These are phyloP conservation scores for Bovichtus variegatus DNA, from an alignment of 2,797 vertebrate species.

Conservation along the genomic window DNA sequence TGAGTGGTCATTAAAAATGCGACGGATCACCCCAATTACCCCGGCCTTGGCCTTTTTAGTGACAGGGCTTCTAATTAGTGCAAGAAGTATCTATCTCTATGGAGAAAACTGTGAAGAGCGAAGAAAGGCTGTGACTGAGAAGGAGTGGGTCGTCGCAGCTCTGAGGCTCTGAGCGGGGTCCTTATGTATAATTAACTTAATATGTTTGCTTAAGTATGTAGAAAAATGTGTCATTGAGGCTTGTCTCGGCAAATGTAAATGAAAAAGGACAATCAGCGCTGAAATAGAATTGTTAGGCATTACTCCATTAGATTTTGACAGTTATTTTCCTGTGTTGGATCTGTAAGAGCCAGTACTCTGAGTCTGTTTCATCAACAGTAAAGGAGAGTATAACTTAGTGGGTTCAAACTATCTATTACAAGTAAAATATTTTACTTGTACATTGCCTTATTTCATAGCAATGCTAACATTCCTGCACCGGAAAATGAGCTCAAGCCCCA, in stretches of 20 bases:
- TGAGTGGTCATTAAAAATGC: conserved; percentile 79
- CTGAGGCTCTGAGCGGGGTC: conserved; percentile 36
- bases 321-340: conserved; percentile 11
- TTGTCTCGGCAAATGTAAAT: conserved; percentile 38
- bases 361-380: conserved; percentile 49
- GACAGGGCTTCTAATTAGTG: conserved; percentile 79
- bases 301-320: conserved; percentile 31
- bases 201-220: conserved; percentile 37
- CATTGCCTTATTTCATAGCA: conserved; percentile 59
- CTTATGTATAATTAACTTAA: conserved; percentile 65
- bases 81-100: conserved; percentile 58
- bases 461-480: conserved; percentile 20
- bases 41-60: conserved; percentile 77
- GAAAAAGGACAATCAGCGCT: conserved; percentile 7
- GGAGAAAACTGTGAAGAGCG: conserved; percentile 51
- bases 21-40: conserved; percentile 82
- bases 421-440: conserved; percentile 52
- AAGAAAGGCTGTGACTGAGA: conserved; percentile 59
- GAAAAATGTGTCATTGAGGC: conserved; percentile 38
- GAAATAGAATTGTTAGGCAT: conserved; percentile 3
- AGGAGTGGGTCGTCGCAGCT: conserved; percentile 53
- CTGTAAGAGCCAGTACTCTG: conserved; percentile 3
- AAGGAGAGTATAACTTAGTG: conserved; percentile 11
- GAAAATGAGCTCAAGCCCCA: conserved; percentile 49
- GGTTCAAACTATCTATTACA: conserved; percentile 24